phyloP scores from a whole-genome alignment of 2,113 vertebrate species.

The Hippocampus barbouri region DNA sequence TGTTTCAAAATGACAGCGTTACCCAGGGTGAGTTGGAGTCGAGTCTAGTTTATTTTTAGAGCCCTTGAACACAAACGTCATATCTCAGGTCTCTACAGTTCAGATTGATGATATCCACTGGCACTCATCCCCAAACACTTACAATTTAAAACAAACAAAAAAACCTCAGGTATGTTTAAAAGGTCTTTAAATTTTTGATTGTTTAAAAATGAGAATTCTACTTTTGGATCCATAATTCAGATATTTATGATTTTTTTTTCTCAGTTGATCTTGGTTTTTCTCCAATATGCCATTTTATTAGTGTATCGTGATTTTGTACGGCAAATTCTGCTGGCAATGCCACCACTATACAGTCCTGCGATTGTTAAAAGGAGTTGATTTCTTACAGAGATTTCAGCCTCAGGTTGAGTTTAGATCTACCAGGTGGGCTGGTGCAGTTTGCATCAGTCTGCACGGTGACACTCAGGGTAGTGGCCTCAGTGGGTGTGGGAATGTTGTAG shows the following conservation, averaged over 20 bases:
- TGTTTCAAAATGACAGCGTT: too few species aligned
- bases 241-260: background rate
- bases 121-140: too few species aligned
- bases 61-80: too few species aligned
- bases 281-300: background rate
- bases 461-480: background rate
- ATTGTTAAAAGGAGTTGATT: background rate
- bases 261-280: background rate
- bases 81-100: too few species aligned
- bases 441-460: constrained; percentile 9
- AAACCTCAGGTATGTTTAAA: too few species aligned
- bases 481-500: constrained; percentile 21
- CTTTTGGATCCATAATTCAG: too few species aligned
- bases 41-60: too few species aligned
- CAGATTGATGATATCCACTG: too few species aligned
- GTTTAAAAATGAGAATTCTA: too few species aligned
- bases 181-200: too few species aligned
- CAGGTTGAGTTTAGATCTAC: constrained; percentile 11
- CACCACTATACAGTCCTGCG: background rate
- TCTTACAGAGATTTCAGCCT: constrained; percentile 21
- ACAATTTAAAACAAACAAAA: too few species aligned
- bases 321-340: background rate
- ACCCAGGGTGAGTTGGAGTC: background rate
- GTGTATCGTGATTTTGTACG: background rate
- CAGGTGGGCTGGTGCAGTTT: background rate